Conservation (phyloP, 2,113 vertebrate genomes). For the Oplegnathus fasciatus region DNA sequence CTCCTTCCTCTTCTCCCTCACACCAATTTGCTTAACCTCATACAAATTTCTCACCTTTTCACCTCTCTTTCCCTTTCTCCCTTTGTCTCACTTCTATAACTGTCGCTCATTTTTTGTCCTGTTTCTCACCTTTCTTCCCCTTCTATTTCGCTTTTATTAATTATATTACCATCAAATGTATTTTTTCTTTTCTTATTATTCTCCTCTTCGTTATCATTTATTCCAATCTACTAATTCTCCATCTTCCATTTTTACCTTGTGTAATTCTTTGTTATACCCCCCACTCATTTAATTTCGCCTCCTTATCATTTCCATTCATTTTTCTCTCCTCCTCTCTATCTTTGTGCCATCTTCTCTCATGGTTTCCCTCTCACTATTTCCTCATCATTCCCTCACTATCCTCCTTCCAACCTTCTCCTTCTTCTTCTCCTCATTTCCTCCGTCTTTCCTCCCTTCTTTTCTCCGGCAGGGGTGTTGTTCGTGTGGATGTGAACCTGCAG, state of each 20-base stretch:
- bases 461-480: slow-evolving; percentile 90
- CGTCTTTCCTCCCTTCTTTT: background rate
- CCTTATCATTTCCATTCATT: slow-evolving; percentile 8
- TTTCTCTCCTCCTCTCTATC: background rate
- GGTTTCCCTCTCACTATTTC: background rate
- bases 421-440: background rate
- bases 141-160: background rate
- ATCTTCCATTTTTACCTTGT: background rate
- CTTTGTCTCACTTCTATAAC: background rate
- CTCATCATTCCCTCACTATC: background rate
- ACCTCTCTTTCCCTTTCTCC: background rate
- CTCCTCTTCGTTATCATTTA: background rate
- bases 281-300: background rate
- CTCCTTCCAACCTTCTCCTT: background rate
- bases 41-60: background rate
- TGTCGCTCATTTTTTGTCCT: background rate
- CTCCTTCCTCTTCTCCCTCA: background rate
- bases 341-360: background rate
- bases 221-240: slow-evolving; percentile 6
- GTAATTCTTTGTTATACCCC: background rate
- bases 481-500: slow-evolving; percentile 96
- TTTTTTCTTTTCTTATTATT: background rate
- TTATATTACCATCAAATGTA: background rate
- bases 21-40: background rate
- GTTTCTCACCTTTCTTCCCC: background rate